Evolutionary conservation across 2,113 vertebrate genomes (phyloP).

Genomic region (Ovibos moschatus): DNA sequence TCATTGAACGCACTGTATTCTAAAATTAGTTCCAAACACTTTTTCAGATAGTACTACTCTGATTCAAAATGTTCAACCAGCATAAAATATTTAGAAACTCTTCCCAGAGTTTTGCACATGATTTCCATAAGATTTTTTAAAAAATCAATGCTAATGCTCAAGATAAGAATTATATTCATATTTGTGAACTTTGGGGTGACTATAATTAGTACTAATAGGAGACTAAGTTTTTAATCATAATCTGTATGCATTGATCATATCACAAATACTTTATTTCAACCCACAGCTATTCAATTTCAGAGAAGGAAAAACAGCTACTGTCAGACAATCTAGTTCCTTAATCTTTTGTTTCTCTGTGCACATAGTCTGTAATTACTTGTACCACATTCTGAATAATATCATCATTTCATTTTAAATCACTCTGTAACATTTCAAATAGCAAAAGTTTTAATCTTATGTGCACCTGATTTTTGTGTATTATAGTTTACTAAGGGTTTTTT

Average conservation of each 20-base stretch:
- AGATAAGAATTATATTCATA: not conserved
- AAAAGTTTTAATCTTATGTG: not conserved
- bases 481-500: not conserved
- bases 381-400: slow-evolving; percentile 1
- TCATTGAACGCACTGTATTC: not conserved
- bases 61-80: not conserved
- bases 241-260: not conserved
- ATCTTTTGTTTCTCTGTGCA: slow-evolving; percentile 23
- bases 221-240: not conserved
- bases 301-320: not conserved
- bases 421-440: slow-evolving; percentile 24
- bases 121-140: not conserved
- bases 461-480: not conserved
- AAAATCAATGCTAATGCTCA: not conserved
- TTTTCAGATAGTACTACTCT: not conserved
- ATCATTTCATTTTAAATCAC: slow-evolving; percentile 49
- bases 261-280: slow-evolving; percentile 26
- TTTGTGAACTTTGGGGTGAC: not conserved
- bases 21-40: not conserved
- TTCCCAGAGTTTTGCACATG: not conserved
- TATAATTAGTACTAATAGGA: not conserved
- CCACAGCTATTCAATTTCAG: slow-evolving; percentile 15
- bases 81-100: not conserved
- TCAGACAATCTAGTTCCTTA: slow-evolving; percentile 5
- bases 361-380: slow-evolving; percentile 49